A percentile compares a stretch with the other conserved stretches of the same genome.
These are phyloP conservation scores for Leguminivora glycinivorella DNA, from an alignment of 1,140 invertebrate species.

Conservation along the genomic window DNA sequence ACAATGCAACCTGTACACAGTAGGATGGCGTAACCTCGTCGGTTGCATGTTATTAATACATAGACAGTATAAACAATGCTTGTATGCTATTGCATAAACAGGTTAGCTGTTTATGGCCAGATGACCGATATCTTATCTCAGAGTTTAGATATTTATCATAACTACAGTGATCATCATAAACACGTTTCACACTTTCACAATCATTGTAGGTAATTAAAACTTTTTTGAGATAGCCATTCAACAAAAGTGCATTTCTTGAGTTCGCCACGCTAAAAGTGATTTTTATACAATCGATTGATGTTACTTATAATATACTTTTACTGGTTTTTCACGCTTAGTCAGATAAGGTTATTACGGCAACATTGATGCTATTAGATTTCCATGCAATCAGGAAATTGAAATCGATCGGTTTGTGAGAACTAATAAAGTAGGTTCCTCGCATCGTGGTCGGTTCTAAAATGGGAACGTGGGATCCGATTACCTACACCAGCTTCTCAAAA, in stretches of 20 bases:
- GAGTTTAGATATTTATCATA: background rate
- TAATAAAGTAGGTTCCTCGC: conserved; percentile 11
- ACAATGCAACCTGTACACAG: background rate
- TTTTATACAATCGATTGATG: background rate
- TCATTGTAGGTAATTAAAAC: too few species aligned
- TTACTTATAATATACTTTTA: background rate
- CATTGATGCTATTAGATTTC: background rate
- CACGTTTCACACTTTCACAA: background rate
- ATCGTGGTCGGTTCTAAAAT: conserved; percentile 1
- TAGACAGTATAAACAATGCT: conserved; percentile 6
- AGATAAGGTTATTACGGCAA: background rate
- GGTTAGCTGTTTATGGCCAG: background rate
- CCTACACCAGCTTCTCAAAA: background rate
- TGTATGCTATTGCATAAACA: background rate
- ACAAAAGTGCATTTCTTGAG: too few species aligned
- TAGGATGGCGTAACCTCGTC: background rate
- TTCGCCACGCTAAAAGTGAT: too few species aligned
- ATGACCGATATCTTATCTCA: background rate
- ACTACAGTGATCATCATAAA: background rate
- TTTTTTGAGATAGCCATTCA: too few species aligned
- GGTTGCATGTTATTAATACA: background rate
- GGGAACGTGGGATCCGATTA: conserved; percentile 3
- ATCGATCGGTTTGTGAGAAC: conserved; percentile 19
- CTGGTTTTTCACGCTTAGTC: background rate
- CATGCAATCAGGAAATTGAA: conserved; percentile 4